These are phyloP conservation scores for Cancer borealis DNA, from an alignment of 2,888 invertebrate species.

Conservation along the genomic window DNA sequence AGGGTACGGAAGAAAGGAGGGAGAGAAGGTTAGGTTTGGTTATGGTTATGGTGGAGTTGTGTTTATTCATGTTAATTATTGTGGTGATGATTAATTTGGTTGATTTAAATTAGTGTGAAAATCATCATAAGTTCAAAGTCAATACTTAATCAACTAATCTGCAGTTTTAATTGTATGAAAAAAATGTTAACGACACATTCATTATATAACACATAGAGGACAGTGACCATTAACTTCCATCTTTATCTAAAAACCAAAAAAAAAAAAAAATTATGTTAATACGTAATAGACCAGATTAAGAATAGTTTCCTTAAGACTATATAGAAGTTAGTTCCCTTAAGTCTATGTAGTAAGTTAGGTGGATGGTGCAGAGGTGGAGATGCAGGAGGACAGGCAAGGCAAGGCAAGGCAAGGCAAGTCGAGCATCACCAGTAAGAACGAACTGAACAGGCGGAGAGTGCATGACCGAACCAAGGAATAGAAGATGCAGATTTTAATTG, in stretches of 20 bases:
- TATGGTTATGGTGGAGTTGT: neutral
- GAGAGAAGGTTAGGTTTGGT: neutral
- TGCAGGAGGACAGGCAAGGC: neutral
- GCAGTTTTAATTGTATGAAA: neutral
- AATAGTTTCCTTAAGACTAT: neutral
- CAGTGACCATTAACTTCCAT: neutral
- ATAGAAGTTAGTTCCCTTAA: neutral
- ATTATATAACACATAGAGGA: neutral
- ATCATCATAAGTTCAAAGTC: neutral
- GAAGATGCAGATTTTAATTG: neutral
- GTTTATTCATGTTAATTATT: neutral
- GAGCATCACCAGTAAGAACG: neutral
- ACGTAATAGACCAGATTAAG: neutral
- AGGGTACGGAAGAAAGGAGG: neutral
- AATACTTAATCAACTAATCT: neutral
- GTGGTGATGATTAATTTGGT: neutral
- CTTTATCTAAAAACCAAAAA: too few species aligned
- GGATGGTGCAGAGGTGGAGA: constrained; percentile 28
- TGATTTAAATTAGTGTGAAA: neutral
- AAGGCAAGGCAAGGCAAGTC: neutral
- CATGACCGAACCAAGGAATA: neutral
- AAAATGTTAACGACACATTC: too few species aligned
- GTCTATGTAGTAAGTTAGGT: neutral
- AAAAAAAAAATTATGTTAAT: too few species aligned
- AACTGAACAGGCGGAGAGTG: neutral